Conservation (phyloP, 2,113 vertebrate species). For the Phalacrocorax pelagicus region DNA sequence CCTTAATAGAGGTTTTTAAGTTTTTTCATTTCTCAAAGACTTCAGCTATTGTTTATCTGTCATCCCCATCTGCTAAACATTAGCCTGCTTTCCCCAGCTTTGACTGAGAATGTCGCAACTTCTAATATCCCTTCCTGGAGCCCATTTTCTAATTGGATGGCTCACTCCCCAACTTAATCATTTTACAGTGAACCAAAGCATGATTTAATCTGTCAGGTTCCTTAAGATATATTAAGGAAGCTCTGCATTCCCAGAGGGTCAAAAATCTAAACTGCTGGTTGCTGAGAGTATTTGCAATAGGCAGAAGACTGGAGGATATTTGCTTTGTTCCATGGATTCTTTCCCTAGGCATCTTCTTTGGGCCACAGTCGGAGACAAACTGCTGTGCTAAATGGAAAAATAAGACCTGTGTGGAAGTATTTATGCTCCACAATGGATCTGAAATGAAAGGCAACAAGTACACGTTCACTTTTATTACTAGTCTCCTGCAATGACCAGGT, state of each 20-base stretch:
- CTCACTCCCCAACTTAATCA: background rate
- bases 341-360: background rate
- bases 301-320: background rate
- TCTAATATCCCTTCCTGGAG: background rate
- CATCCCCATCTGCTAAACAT: background rate
- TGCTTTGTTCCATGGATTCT: background rate
- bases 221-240: background rate
- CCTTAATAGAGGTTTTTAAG: background rate
- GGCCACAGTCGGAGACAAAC: background rate
- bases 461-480: background rate
- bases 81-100: background rate
- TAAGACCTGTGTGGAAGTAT: background rate
- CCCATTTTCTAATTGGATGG: background rate
- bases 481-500: background rate
- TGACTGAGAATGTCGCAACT: background rate
- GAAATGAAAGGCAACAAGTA: background rate
- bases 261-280: background rate
- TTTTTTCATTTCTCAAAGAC: background rate
- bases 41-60: background rate
- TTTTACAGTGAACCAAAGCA: background rate
- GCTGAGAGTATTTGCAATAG: background rate
- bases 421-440: background rate
- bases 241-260: background rate
- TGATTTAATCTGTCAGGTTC: background rate
- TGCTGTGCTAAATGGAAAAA: background rate